Percentiles rank a stretch among this genome's conserved stretches.
phyloP scores from a whole-genome alignment of 2,797 vertebrate species.

The Cottoperca gobio region DNA sequence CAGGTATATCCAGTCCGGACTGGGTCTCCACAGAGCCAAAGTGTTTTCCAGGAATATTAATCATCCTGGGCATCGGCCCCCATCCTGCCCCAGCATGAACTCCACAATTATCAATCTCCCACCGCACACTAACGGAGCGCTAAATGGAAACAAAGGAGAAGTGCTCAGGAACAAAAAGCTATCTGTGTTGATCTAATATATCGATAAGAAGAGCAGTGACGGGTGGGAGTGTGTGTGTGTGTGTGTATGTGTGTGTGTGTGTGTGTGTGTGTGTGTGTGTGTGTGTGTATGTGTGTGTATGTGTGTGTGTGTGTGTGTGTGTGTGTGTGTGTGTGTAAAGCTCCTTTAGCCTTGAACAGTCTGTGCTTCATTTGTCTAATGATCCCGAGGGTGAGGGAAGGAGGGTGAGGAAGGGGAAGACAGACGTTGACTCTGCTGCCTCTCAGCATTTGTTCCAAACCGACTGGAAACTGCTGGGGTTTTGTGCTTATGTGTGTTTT shows the following conservation, averaged over 20 bases:
- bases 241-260: constrained; percentile 11
- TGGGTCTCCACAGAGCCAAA: constrained; percentile 46
- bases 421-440: constrained; percentile 32
- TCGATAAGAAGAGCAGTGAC: constrained; percentile 48
- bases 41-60: constrained; percentile 62
- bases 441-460: constrained; percentile 50
- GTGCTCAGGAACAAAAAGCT: constrained; percentile 47
- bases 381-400: constrained; percentile 26
- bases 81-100: constrained; percentile 29
- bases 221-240: not conserved
- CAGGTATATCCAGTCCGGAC: constrained; percentile 66
- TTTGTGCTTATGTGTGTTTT: constrained; percentile 5
- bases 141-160: constrained; percentile 82
- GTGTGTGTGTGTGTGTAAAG: constrained; percentile 18
- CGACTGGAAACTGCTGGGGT: constrained; percentile 35
- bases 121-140: constrained; percentile 61
- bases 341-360: constrained; percentile 26
- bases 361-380: constrained; percentile 20
- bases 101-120: constrained; percentile 65
- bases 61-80: constrained; percentile 30
- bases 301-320: constrained; percentile 3
- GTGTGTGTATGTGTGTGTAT: constrained; percentile 14
- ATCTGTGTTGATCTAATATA: constrained; percentile 58
- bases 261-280: constrained; percentile 19
- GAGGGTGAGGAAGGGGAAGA: constrained; percentile 28